Evolutionary conservation across 1,140 invertebrate species (phyloP).

Genomic region (Meloidogyne floridensis): DNA sequence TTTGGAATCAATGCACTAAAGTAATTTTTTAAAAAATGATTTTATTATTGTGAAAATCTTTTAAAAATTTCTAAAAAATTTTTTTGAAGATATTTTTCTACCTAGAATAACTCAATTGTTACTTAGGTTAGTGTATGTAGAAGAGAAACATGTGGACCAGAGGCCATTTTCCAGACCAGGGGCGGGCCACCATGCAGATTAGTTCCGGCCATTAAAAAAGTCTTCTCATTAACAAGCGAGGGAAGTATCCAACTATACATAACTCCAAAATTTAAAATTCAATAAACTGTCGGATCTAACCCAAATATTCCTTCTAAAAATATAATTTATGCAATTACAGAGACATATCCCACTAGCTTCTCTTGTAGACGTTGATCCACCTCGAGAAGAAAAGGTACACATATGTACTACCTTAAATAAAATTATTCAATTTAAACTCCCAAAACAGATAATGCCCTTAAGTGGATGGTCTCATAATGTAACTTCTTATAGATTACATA

Average conservation of each 20-base stretch:
- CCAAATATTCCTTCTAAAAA: too few species aligned
- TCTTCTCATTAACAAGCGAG: too few species aligned
- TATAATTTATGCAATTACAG: slow-evolving; percentile 30
- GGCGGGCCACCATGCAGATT: too few species aligned
- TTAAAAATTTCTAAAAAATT: too few species aligned
- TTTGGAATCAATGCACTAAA: slow-evolving; percentile 56
- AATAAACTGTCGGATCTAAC: neutral
- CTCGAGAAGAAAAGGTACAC: slow-evolving; percentile 55
- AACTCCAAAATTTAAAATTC: too few species aligned
- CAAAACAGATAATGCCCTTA: slow-evolving; percentile 38
- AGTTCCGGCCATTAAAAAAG: too few species aligned
- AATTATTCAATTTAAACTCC: neutral
- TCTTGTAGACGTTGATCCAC: slow-evolving; percentile 54
- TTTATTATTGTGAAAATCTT: neutral
- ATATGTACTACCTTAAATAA: slow-evolving; percentile 8
- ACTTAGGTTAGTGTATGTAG: too few species aligned
- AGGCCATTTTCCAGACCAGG: too few species aligned
- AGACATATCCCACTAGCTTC: slow-evolving; percentile 54
- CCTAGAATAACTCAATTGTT: too few species aligned
- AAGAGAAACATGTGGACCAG: too few species aligned
- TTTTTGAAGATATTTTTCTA: too few species aligned
- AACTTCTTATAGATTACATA: slow-evolving; percentile 57
- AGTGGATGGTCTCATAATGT: slow-evolving; percentile 56
- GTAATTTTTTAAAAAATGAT: slow-evolving; percentile 34
- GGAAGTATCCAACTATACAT: too few species aligned